Base-by-base conservation (phyloP, 2,113 vertebrate genomes). In the Poeciliopsis turrubarensis region DNA sequence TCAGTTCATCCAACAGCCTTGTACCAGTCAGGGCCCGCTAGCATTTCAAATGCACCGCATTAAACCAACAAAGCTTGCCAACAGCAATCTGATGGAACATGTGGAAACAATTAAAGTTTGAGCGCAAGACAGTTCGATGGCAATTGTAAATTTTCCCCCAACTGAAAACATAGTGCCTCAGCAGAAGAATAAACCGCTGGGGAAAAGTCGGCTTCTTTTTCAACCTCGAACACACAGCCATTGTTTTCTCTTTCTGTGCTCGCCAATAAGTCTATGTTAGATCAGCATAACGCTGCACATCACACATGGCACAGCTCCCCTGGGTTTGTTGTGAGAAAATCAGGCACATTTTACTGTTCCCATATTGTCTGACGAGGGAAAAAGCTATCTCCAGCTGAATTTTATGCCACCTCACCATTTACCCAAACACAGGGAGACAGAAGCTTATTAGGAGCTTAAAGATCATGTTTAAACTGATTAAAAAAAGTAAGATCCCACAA, bases 91-190 rank as follows among this genome's bases (percentile, higher is more conserved):
- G 74, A 81, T 71, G 68, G 71, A 86, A 75, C 94, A 94, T 93
- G 89, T 94, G 92, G 91, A 92, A 93, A 85, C 81, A 63, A 92
- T 94, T 92, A 89, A 73, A 81, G 85, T 68, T 73, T 19, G 47
- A 79, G 65, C 77, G 79, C 80, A 83, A 87, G 83, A 88, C 73
- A 76, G 83, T 72, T 70, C 72, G 67, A 91, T 84, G 89, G 86
- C 73, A 80, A 87, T 68, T 81, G 84, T 84, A 30, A 81, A 77
- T 65, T 87, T 83, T 75, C 71, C 32, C 32, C 77, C 37, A 32
- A 75, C 61, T 34, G 65, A 82, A 86, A 84, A 82, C 72, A 75
- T 12, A 25, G 82, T n/a, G 68, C 68, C 82, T 89, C 73, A 78
- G 62, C 41, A 65, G 75, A 11, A 77, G 86, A 87, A 81, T 73